Percentiles rank a stretch among this genome's conserved stretches.
Evolutionary conservation across 2,113 vertebrate genomes (phyloP).

Genomic region (Trogon melanurus): DNA sequence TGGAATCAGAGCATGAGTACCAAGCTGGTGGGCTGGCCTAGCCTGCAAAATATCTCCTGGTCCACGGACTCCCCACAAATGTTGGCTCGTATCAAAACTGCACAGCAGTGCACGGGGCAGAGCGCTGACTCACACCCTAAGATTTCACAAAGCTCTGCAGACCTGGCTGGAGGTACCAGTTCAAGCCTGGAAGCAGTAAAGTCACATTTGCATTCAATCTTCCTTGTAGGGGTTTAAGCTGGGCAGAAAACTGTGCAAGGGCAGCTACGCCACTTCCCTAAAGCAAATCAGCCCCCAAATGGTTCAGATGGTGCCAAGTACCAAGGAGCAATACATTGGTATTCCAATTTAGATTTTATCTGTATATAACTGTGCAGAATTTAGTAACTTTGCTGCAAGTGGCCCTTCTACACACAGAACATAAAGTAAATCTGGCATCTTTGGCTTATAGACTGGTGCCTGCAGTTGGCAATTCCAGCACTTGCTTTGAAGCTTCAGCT

Average conservation of each 20-base stretch:
- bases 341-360: constrained; percentile 54
- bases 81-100: not conserved
- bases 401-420: not conserved
- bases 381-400: constrained; percentile 21
- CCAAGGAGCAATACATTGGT: not conserved
- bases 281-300: constrained; percentile 31
- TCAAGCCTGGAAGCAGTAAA: constrained; percentile 29
- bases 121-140: constrained; percentile 24
- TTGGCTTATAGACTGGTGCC: not conserved
- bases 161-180: constrained; percentile 27
- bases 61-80: not conserved
- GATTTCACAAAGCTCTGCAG: constrained; percentile 6
- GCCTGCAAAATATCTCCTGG: not conserved
- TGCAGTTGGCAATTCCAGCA: not conserved
- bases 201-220: constrained; percentile 52
- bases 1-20: not conserved
- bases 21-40: not conserved
- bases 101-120: not conserved
- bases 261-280: not conserved
- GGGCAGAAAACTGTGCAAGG: not conserved
- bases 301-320: constrained; percentile 37
- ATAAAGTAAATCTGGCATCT: not conserved
- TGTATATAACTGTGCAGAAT: constrained; percentile 9
- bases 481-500: constrained; percentile 12
- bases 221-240: not conserved